phyloP scores from a whole-genome alignment of 2,113 vertebrate species.

The Erythrolamprus reginae region DNA sequence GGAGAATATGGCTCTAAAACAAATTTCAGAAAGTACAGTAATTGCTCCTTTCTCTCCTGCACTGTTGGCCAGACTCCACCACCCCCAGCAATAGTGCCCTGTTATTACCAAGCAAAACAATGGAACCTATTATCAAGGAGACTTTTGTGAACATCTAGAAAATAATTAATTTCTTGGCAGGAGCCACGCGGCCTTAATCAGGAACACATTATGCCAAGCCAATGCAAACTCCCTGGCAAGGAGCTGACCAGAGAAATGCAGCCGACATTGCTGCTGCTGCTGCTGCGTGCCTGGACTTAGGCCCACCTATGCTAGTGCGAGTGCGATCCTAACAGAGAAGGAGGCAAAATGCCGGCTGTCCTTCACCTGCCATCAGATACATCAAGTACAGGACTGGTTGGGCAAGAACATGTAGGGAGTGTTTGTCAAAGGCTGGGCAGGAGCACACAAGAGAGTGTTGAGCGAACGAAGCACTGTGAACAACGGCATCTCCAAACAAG shows the following conservation, averaged over 20 bases:
- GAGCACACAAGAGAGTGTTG: neutral
- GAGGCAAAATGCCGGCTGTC: neutral
- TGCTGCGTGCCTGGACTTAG: neutral
- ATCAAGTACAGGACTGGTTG: neutral
- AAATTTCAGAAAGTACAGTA: too few species aligned
- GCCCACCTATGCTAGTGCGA: neutral
- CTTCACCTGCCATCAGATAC: neutral
- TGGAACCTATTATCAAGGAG: neutral
- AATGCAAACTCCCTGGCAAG: neutral
- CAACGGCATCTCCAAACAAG: neutral
- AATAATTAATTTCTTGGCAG: neutral
- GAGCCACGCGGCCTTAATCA: neutral
- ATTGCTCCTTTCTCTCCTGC: neutral
- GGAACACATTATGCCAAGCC: neutral
- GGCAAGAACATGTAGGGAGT: neutral
- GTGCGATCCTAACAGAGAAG: neutral
- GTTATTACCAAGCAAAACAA: neutral
- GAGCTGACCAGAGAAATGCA: neutral
- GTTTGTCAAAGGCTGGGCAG: neutral
- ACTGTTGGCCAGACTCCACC: neutral
- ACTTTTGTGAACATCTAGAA: neutral
- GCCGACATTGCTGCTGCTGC: neutral
- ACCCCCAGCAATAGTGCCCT: neutral
- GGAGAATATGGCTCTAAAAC: neutral
- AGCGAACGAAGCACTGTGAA: neutral